Percentiles rank a stretch among this genome's conserved stretches.
These are phyloP conservation scores for Thinocorus orbignyianus DNA, from an alignment of 2,113 vertebrate species.

Conservation along the genomic window DNA sequence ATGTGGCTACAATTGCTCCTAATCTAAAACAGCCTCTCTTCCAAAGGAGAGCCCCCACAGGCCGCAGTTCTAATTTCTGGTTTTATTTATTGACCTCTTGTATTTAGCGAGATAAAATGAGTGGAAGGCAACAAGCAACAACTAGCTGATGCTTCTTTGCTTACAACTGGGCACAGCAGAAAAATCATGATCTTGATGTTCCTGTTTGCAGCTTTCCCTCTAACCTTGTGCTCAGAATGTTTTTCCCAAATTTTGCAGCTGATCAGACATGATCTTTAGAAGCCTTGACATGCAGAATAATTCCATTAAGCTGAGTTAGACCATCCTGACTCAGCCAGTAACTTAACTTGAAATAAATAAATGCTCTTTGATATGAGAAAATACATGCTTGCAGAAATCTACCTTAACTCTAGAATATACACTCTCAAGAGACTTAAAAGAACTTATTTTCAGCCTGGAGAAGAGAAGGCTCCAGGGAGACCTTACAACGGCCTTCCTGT, in stretches of 20 bases:
- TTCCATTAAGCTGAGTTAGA: background rate
- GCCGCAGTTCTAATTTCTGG: background rate
- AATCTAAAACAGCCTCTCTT: background rate
- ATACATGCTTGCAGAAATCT: background rate
- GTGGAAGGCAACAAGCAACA: background rate
- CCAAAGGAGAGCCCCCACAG: background rate
- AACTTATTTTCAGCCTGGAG: no score
- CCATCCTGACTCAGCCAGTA: background rate
- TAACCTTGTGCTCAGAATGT: background rate
- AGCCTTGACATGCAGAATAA: background rate
- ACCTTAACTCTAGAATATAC: background rate
- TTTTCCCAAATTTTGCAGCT: background rate
- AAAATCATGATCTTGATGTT: background rate
- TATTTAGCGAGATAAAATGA: background rate
- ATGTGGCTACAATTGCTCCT: background rate
- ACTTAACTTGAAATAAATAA: background rate
- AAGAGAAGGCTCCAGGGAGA: no score
- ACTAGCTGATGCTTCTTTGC: background rate
- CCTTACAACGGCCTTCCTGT: no score
- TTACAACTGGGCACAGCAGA: background rate
- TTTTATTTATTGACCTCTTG: background rate
- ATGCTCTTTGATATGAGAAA: background rate
- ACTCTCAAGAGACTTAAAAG: no score
- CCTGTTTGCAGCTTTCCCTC: background rate
- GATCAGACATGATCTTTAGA: background rate